Base-by-base conservation (phyloP, 2,888 invertebrate species). In the Furcula furcula region DNA sequence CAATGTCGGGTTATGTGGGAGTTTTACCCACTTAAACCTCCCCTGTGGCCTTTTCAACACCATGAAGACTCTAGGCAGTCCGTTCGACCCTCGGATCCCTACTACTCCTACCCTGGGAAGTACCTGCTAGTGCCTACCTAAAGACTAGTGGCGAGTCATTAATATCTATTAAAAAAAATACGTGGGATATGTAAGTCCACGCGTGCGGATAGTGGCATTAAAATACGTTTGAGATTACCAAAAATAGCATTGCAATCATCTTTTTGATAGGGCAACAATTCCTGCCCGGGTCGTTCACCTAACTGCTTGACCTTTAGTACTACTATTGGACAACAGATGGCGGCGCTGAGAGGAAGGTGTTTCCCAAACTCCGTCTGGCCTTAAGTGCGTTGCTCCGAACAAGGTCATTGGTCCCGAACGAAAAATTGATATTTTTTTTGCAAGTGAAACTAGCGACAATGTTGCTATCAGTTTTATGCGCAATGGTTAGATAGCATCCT, bases 351-450 rank as follows among this genome's bases (percentile, higher is more conserved):
- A 16, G 16, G 16, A 16, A 4, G 16, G 16, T 16, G 16, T 16
- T 16, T 16, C 4, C 16, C 16, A 4, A 16, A 16, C 16, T 16
- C 29, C 58, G 50, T 64, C 57, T 55, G 51, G 40, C 31, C 38
- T 34, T 14, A 58, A 73, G 83, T 71, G 44, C 83, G 69, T 78
- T 82, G 82, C 61, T 75, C 82, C 51, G 26, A 18, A 38, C 18
- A 34, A 63, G 78, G 77, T 77, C 74, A 56, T 66, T 76, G 71
- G 65, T 61, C 75, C 57, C 56, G 19, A 21, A 34, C 37, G 36
- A 45, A 44, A 41, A 40, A 11, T 16, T 57, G 49, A n/a, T n/a
- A n/a, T 52, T 49, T 57, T 47, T 36, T 41, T 26, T 3, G n/a
- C 9, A 7, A 7, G 12, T 50, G 34, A 55, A 57, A 55, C 47